phyloP scores from a whole-genome alignment of 1,140 invertebrate genomes.

The Phocides pigmalion region DNA sequence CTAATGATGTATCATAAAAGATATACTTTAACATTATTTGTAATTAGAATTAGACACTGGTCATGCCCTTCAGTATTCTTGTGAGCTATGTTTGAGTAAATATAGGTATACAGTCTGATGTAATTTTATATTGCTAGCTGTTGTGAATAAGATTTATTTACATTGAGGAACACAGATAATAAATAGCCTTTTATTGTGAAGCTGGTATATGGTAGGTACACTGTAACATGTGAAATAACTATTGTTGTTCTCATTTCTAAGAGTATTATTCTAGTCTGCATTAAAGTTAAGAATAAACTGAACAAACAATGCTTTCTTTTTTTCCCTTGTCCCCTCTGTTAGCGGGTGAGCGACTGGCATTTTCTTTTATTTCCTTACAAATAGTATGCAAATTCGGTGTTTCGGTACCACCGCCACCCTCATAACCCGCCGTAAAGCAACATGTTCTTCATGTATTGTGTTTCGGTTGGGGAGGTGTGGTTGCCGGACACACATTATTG shows the following conservation, averaged over 20 bases:
- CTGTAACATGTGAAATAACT: conserved; percentile 82
- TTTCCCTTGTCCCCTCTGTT: conserved; percentile 38
- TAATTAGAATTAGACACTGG: conserved; percentile 40
- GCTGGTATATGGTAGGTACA: conserved; percentile 79
- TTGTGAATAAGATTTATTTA: conserved; percentile 84
- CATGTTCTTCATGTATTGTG: no score
- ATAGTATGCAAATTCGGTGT: no score
- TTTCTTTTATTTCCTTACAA: no score
- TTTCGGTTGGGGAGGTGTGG: no score
- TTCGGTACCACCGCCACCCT: no score
- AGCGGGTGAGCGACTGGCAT: neutral
- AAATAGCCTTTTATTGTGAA: conserved; percentile 80
- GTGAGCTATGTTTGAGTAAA: conserved; percentile 42
- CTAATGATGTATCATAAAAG: neutral
- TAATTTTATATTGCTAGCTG: conserved; percentile 83
- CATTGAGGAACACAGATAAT: conserved; percentile 78
- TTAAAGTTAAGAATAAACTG: conserved; percentile 83
- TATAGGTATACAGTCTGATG: conserved; percentile 75
- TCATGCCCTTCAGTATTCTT: conserved; percentile 42
- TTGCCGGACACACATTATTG: no score
- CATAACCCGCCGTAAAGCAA: no score
- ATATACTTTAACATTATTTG: neutral
- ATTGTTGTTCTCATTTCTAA: conserved; percentile 84
- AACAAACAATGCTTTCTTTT: conserved; percentile 63
- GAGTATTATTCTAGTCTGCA: conserved; percentile 85